These are phyloP conservation scores for Mythimna pallens DNA, from an alignment of 2,888 invertebrate species.

Conservation along the genomic window DNA sequence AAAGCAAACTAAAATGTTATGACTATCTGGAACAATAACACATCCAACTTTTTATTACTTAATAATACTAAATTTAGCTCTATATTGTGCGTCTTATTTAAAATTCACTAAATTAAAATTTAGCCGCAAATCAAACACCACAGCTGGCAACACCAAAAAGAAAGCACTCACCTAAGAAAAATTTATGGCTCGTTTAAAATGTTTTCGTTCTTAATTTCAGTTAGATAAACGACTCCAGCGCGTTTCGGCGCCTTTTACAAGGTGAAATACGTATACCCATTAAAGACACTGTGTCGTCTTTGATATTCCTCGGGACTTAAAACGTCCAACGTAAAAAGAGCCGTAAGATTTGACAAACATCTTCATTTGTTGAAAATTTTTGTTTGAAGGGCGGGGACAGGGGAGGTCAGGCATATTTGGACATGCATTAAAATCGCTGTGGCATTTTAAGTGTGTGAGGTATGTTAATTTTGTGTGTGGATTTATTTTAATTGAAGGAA, in stretches of 20 bases:
- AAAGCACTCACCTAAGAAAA: conserved; percentile 79
- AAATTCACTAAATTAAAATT: background rate
- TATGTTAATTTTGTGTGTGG: conserved; percentile 81
- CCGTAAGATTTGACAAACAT: conserved; percentile 49
- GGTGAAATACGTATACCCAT: conserved; percentile 84
- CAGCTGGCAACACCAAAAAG: conserved; percentile 78
- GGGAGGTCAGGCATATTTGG: conserved; percentile 68
- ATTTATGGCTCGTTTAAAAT: conserved; percentile 86
- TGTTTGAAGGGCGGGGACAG: conserved; percentile 17
- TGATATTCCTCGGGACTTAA: conserved; percentile 73
- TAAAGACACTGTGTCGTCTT: conserved; percentile 74
- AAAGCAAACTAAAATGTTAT: too few relatives aligned
- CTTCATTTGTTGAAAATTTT: conserved; percentile 47
- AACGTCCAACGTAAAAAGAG: conserved; percentile 72
- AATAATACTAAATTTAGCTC: background rate
- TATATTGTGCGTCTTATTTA: background rate
- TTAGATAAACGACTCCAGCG: conserved; percentile 82
- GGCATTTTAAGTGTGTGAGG: conserved; percentile 80
- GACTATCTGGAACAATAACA: too few relatives aligned
- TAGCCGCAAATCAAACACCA: conserved; percentile 22
- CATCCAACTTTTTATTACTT: background rate
- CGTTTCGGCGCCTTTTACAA: conserved; percentile 84
- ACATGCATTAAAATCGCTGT: conserved; percentile 59
- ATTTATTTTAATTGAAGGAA: conserved; percentile 82
- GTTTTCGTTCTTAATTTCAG: conserved; percentile 88